phyloP scores from a whole-genome alignment of 1,140 invertebrate genomes.

The Sipha flava region DNA sequence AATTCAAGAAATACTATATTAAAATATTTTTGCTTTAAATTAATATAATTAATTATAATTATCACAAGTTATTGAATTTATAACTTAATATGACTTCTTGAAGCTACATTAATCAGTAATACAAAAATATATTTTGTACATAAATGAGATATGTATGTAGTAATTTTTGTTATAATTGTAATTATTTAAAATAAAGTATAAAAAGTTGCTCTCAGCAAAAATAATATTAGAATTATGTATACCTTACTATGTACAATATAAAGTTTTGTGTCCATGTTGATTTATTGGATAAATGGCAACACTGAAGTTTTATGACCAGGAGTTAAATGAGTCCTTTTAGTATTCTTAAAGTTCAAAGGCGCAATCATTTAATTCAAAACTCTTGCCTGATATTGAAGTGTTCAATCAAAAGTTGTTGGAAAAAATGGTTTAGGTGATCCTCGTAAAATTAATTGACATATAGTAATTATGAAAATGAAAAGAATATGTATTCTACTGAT shows the following conservation, averaged over 20 bases:
- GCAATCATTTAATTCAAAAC: constrained; percentile 7
- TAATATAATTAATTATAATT: neutral
- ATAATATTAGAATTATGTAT: no score
- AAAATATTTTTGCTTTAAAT: neutral
- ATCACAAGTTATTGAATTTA: neutral
- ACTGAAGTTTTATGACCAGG: neutral
- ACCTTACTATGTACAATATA: no score
- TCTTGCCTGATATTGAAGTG: neutral
- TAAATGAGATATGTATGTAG: constrained; percentile 6
- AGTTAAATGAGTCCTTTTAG: neutral
- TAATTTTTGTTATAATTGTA: neutral
- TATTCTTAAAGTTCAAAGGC: neutral
- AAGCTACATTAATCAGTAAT: neutral
- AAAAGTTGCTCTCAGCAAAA: neutral
- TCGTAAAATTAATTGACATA: neutral
- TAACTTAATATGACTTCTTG: neutral
- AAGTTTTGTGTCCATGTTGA: neutral
- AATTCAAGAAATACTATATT: neutral
- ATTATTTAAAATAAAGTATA: neutral
- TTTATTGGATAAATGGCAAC: neutral
- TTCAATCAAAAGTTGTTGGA: neutral
- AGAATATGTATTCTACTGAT: neutral
- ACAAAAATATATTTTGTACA: neutral
- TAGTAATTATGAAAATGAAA: neutral
- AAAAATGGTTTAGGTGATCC: neutral